Conservation (phyloP, 2,888 invertebrate species). For the Cryptocheilus praepositus region DNA sequence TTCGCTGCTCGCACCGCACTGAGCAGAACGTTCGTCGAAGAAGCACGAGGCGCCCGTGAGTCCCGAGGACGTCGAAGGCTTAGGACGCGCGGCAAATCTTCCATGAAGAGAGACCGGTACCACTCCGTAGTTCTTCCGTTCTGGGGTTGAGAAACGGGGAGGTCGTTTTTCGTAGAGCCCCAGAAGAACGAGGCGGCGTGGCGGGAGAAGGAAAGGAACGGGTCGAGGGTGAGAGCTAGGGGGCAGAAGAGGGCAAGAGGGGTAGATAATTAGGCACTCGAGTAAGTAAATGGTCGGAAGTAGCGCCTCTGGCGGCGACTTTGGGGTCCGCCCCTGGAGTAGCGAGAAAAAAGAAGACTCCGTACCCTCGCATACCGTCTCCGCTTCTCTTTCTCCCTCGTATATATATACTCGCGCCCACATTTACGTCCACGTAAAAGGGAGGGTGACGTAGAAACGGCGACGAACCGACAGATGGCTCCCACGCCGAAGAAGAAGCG, state of each 20-base stretch:
- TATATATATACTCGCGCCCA: neutral
- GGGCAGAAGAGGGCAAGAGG: conserved; percentile 11
- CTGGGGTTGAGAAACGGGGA: neutral
- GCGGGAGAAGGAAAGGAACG: conserved; percentile 8
- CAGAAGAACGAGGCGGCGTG: neutral
- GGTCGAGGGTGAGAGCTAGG: neutral
- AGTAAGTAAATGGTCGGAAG: conserved; percentile 56
- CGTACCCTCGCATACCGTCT: neutral
- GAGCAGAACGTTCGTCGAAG: conserved; percentile 1
- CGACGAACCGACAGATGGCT: conserved; percentile 58
- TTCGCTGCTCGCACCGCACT: too few species aligned
- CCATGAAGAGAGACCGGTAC: too few species aligned
- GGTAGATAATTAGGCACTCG: conserved; percentile 55
- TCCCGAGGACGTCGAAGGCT: neutral
- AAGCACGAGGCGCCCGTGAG: neutral
- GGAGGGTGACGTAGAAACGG: conserved; percentile 23
- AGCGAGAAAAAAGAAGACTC: conserved; percentile 12
- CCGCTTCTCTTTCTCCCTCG: neutral
- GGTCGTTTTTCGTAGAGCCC: neutral
- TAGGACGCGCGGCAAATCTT: neutral
- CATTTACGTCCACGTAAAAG: conserved; percentile 8
- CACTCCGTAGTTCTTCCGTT: neutral
- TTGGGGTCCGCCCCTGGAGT: conserved; percentile 33
- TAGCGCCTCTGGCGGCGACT: conserved; percentile 48
- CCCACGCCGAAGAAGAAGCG: conserved; percentile 45